A percentile compares a stretch with the other conserved stretches of the same genome.
Evolutionary conservation across 2,113 vertebrate genomes (phyloP).

Genomic region (Epinephelus moara): DNA sequence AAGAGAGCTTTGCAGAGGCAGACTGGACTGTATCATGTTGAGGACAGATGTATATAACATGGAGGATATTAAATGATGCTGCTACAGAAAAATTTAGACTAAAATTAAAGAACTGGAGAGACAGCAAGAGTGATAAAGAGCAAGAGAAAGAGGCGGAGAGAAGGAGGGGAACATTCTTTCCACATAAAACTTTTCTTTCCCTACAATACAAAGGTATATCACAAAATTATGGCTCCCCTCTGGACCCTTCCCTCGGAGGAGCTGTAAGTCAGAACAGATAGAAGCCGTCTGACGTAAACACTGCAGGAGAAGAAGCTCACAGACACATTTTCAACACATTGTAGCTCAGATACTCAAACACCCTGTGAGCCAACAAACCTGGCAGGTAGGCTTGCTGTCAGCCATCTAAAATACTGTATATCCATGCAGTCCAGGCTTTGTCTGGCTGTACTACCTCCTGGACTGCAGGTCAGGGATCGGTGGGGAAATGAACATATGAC

Average conservation of each 20-base stretch:
- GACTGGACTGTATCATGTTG: background rate
- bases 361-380: background rate
- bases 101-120: background rate
- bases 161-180: conserved; percentile 69
- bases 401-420: background rate
- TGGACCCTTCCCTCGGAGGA: conserved; percentile 23
- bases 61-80: conserved; percentile 28
- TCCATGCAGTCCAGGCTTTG: background rate
- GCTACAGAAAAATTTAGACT: conserved; percentile 12
- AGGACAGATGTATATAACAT: conserved; percentile 1
- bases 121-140: conserved; percentile 10
- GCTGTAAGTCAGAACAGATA: conserved; percentile 47
- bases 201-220: conserved; percentile 51
- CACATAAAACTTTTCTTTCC: conserved; percentile 67
- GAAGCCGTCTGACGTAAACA: conserved; percentile 6
- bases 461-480: conserved; percentile 12
- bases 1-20: background rate
- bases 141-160: conserved; percentile 2
- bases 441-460: background rate
- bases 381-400: background rate
- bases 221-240: conserved; percentile 62
- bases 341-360: background rate
- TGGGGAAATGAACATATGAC: conserved; percentile 28
- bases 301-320: conserved; percentile 16
- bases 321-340: background rate